Evolutionary conservation across 1,140 invertebrate species (phyloP).

Genomic region (Cotesia typhae): DNA sequence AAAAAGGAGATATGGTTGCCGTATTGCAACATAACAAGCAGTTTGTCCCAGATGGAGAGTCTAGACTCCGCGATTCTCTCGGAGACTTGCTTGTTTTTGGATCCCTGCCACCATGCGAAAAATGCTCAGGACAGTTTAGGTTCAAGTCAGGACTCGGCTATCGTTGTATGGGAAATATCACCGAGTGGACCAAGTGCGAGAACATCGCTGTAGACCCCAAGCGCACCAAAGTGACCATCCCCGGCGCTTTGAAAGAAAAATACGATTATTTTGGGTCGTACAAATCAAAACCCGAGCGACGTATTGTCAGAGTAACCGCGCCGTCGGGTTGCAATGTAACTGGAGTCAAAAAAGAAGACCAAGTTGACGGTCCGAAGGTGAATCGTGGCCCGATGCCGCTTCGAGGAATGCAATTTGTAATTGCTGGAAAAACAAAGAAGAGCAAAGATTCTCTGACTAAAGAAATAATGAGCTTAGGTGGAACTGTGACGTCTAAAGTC

Average conservation of each 20-base stretch:
- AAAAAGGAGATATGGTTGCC: constrained; percentile 69
- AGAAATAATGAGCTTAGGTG: constrained; percentile 79
- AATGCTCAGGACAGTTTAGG: constrained; percentile 82
- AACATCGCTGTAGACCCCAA: constrained; percentile 78
- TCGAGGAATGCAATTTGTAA: constrained; percentile 82
- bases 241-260: constrained; percentile 71
- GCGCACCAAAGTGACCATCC: constrained; percentile 78
- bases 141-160: constrained; percentile 80
- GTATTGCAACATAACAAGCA: constrained; percentile 81
- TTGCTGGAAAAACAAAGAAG: constrained; percentile 71
- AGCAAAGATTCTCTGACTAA: constrained; percentile 74
- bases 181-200: constrained; percentile 91
- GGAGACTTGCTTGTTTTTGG: constrained; percentile 91
- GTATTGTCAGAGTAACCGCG: constrained; percentile 71
- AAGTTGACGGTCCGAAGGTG: constrained; percentile 69
- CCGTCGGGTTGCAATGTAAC: constrained; percentile 63
- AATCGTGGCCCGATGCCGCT: constrained; percentile 72
- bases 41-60: constrained; percentile 70
- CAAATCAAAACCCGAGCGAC: constrained; percentile 71
- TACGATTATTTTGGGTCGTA: constrained; percentile 73
- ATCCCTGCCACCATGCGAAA: constrained; percentile 77
- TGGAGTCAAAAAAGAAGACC: constrained; percentile 68
- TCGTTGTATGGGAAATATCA: constrained; percentile 80
- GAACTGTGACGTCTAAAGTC: constrained; percentile 75
- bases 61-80: constrained; percentile 80